Evolutionary conservation across 92 coral and sea anemone species (phyloP).

Genomic region (Porites cylindrica): DNA sequence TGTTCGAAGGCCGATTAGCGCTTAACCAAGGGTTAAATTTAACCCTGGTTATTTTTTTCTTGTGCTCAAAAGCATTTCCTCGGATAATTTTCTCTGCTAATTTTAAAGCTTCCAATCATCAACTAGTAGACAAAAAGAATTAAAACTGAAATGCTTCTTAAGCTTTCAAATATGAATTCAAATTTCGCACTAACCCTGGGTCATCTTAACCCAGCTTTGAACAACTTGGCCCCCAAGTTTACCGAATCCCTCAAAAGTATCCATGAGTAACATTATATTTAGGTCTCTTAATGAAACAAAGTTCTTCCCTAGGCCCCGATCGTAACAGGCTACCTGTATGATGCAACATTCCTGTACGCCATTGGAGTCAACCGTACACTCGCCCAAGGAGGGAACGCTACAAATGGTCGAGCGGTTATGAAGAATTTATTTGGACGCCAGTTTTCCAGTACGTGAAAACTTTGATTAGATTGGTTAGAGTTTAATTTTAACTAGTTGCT

Average conservation of each 20-base stretch:
- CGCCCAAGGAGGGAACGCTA: conserved; percentile 55
- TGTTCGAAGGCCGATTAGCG: no score
- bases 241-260: background rate
- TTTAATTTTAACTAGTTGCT: background rate
- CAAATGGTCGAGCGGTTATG: conserved; percentile 73
- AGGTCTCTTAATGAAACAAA: background rate
- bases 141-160: no score
- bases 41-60: no score
- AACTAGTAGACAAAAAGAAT: no score
- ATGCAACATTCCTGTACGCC: conserved; percentile 90
- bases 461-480: background rate
- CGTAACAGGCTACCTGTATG: conserved; percentile 82
- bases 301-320: conserved; percentile 64
- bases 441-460: conserved; percentile 75
- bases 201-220: no score
- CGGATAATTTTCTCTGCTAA: no score
- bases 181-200: no score
- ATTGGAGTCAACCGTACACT: conserved; percentile 83
- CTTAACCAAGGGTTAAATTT: no score
- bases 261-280: background rate
- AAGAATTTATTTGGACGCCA: conserved; percentile 70
- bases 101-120: no score
- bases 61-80: no score
- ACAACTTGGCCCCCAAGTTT: background rate
- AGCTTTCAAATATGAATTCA: no score